Base-by-base conservation (phyloP, 35 echinoderm and acorn worm species). In the Ophiothrix spiculata region DNA sequence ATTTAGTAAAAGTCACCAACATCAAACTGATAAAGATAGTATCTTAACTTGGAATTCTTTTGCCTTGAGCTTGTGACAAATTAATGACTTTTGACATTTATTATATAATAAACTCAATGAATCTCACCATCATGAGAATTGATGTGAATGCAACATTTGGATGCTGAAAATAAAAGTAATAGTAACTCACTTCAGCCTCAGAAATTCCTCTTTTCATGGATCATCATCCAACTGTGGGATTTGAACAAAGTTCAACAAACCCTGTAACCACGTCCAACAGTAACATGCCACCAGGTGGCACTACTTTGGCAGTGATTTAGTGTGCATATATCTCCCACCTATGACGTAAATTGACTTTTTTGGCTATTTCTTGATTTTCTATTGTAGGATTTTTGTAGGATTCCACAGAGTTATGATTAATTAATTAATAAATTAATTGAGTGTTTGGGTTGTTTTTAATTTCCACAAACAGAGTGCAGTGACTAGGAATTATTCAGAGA, bases 401-500 rank as follows among this genome's bases (percentile, higher is more conserved):
- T 63, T n/a, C 28, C 31, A 29, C 0, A 17, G 10, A 8, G 64
- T 8, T 4, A 4, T 16, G 0, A 4, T 28, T 16, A 0, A 73
- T 28, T 73, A 16, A 73, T 32, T 28, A 73, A 73, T 14, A 16
- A 28, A 73, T 28, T 25, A 73, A 14, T 73, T 0, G 33, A 28
- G 31, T 12, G 15, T 34, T 37, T 38, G 19, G 23, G 31, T n/a
- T 38, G n/a, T 38, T 56, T 83, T 56, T 38, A 4, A 32, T 56
- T 56, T 60, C 11, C 14, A 40, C n/a, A 29, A 33, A 25, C 86
- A 99, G 96, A 99, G 96, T 94, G 96, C 96, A 83, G 96, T 99
- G 16, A 99, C 96, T 39, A 99, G 96, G 77, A 99, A 99, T 80
- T 99, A 99, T 84, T 99, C 96, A 75, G 96, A 99, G 79, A 99